phyloP scores from a whole-genome alignment of 2,113 vertebrate genomes.

The Jacana jacana region DNA sequence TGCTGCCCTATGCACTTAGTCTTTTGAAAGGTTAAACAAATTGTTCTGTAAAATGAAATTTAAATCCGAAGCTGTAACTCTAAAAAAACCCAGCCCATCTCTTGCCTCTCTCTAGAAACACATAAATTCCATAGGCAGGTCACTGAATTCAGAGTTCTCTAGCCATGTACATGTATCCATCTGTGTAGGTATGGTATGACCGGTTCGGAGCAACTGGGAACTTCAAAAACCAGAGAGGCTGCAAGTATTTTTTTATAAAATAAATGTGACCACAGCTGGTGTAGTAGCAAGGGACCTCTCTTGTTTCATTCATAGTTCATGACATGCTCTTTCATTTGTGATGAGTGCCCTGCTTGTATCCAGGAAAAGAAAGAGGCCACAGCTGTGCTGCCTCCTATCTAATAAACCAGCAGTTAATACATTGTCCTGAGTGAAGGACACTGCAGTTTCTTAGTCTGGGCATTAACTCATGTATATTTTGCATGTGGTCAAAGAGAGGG shows the following conservation, averaged over 20 bases:
- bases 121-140: not conserved
- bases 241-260: not conserved
- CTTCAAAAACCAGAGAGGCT: not conserved
- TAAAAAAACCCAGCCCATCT: not conserved
- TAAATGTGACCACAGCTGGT: not conserved
- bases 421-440: not conserved
- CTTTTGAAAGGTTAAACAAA: not conserved
- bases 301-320: not conserved
- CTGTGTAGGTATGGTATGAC: not conserved
- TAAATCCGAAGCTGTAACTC: not conserved
- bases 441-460: not conserved
- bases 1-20: not conserved
- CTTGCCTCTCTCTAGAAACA: not conserved
- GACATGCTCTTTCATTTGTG: not conserved
- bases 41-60: not conserved
- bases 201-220: not conserved
- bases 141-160: not conserved
- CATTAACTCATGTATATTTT: not conserved
- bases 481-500: not conserved
- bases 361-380: not conserved
- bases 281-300: not conserved
- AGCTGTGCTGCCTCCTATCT: not conserved
- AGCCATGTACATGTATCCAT: rapidly evolving
- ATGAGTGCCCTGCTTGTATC: not conserved
- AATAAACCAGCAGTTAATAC: not conserved